Base-by-base conservation (phyloP, 2,113 vertebrate genomes). In the Podarcis raffonei region DNA sequence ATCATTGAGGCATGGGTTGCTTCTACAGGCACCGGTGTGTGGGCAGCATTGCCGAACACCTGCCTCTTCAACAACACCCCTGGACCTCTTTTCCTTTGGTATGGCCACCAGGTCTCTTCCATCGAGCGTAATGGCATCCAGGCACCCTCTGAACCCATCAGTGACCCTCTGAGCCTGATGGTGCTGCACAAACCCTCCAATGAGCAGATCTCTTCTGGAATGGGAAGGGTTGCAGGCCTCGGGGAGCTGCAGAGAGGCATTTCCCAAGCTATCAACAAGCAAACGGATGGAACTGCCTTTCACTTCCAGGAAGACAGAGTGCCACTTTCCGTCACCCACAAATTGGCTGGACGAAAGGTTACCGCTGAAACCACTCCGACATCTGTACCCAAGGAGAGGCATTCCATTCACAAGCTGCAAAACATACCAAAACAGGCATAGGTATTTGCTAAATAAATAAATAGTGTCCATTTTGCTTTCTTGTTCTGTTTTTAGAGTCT, bases 1-100 rank as follows among this genome's bases (percentile, higher is more conserved):
- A 0, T 97, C 97, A 2, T 98, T 98, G 93, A 97, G 95, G 92
- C 99, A 99, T 0, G 97, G 97, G 87, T 92, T 95, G 83, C 48
- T 95, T 91, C 95, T 89, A 81, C 99, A 99, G 90, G 89, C 92
- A 0, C 95, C 96, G 0, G 83, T 82, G 0, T 84, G 86, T 37
- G 91, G 91, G 84, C 99, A 99, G 74, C 99, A 99, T 69, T 97
- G 96, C 89, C 95, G 97, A 79, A 98, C 94, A 8, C 98, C 98
- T 27, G 96, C 96, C 81, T 97, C 96, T 81, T 97, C 96, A 92
- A 98, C 48, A 57, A 94, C 88, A 20, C 96, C 97, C 0, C 87
- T 89, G 3, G 89, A 39, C 6, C 89, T 95, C 91, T 95, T 91
- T 92, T 96, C 88, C 2, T 81, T 86, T 0, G 96, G 95, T 0